Evolutionary conservation across 1,140 invertebrate species (phyloP).

Genomic region (Leptopilina clavipes): DNA sequence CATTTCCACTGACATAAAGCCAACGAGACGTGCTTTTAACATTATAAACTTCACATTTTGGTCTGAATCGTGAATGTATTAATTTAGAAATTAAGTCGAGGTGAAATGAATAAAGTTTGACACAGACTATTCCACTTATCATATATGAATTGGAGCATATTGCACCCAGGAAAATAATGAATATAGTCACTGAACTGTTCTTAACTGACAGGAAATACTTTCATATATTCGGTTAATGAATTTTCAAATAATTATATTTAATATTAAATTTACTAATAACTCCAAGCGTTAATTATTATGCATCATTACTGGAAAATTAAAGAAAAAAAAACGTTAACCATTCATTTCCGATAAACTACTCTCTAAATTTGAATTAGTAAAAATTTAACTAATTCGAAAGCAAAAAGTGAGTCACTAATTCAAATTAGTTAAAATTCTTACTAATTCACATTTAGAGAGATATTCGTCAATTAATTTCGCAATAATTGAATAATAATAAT

Average conservation of each 20-base stretch:
- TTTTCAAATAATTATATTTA: background rate
- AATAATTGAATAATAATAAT: too few species aligned
- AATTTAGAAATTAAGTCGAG: conserved; percentile 36
- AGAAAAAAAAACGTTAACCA: too few species aligned
- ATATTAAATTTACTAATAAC: too few species aligned
- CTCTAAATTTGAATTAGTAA: too few species aligned
- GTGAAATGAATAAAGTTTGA: conserved; percentile 31
- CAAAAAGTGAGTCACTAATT: too few species aligned
- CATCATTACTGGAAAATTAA: too few species aligned
- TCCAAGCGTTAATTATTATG: too few species aligned
- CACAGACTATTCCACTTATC: conserved; percentile 3
- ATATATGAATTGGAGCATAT: background rate
- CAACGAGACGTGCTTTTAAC: background rate
- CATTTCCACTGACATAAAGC: background rate
- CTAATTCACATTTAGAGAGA: too few species aligned
- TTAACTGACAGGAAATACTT: background rate
- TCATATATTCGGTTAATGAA: background rate
- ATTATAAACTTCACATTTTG: conserved; percentile 15
- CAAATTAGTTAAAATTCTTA: too few species aligned
- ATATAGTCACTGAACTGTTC: conserved; percentile 1
- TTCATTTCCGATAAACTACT: too few species aligned
- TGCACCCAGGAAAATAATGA: background rate
- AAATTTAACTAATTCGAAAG: too few species aligned
- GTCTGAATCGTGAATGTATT: background rate
- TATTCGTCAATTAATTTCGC: too few species aligned